A percentile compares a stretch with the other conserved stretches of the same genome.
These are phyloP conservation scores for Limanda limanda DNA, from an alignment of 2,113 vertebrate species.

Conservation along the genomic window DNA sequence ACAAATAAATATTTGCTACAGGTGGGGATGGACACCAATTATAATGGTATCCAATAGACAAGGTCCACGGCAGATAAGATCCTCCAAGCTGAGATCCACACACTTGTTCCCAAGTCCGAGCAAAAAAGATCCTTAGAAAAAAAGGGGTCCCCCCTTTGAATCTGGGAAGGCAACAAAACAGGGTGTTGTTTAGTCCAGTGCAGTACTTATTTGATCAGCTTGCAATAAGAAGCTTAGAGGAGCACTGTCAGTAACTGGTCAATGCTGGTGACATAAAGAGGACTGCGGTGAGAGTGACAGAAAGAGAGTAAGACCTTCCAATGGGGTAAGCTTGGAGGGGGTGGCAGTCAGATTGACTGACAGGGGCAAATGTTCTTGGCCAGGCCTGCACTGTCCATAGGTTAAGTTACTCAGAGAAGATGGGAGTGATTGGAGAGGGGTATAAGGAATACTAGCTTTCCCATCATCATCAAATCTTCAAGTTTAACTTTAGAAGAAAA, in stretches of 20 bases:
- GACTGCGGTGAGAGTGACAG: constrained; percentile 77
- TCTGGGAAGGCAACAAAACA: constrained; percentile 46
- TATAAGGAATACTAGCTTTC: constrained; percentile 61
- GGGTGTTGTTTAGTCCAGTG: constrained; percentile 42
- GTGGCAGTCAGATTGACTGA: constrained; percentile 79
- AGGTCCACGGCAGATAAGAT: constrained; percentile 58
- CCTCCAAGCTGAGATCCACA: constrained; percentile 75
- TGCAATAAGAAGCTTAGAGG: constrained; percentile 60
- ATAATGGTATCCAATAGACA: constrained; percentile 50
- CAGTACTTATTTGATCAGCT: constrained; percentile 41
- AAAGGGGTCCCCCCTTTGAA: constrained; percentile 51
- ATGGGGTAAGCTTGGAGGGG: constrained; percentile 82
- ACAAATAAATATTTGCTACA: constrained; percentile 17
- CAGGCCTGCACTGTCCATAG: constrained; percentile 74
- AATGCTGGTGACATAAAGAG: constrained; percentile 74
- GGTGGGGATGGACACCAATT: constrained; percentile 55
- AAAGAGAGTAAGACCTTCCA: constrained; percentile 80
- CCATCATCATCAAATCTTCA: constrained; percentile 72
- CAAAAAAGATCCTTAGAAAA: constrained; percentile 64
- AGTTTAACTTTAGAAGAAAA: constrained; percentile 78
- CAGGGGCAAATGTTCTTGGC: constrained; percentile 82
- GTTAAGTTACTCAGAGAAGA: constrained; percentile 56
- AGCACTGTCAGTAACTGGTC: constrained; percentile 73
- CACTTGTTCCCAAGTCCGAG: constrained; percentile 68
- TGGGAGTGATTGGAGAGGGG: constrained; percentile 40